Conservation (phyloP, 1,140 invertebrate species). For the Diplogasteroides magnus region DNA sequence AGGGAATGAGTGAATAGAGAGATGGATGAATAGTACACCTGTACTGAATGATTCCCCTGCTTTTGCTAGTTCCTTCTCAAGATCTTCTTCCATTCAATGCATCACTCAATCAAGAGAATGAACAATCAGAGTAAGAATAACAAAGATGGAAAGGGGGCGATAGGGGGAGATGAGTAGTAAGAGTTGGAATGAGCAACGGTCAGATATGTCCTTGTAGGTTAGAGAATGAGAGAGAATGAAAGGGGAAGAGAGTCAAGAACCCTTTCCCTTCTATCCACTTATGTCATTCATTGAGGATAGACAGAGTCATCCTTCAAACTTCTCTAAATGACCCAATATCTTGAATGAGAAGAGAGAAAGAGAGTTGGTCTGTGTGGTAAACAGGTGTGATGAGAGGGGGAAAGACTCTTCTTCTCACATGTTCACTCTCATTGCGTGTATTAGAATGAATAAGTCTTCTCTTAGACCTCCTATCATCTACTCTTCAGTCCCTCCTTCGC, state of each 20-base stretch:
- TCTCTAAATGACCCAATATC: no score
- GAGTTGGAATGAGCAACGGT: background rate
- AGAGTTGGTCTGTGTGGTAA: background rate
- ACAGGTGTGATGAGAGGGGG: background rate
- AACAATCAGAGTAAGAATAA: background rate
- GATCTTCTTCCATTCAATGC: background rate
- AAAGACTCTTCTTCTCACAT: background rate
- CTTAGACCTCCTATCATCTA: background rate
- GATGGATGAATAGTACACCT: no score
- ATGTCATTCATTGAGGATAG: background rate
- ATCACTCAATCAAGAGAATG: background rate
- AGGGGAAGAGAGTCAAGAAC: background rate
- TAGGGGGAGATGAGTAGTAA: background rate
- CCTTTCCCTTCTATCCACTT: background rate
- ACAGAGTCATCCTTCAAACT: no score
- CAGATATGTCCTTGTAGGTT: background rate
- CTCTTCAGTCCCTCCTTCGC: background rate
- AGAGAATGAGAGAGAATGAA: background rate
- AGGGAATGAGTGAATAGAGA: background rate
- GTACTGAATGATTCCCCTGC: no score
- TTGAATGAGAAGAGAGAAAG: constrained; percentile 1
- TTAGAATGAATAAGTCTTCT: background rate
- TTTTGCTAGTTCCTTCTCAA: background rate
- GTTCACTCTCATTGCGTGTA: background rate
- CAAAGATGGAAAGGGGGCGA: background rate